These are phyloP conservation scores for Bufo bufo DNA, from an alignment of 2,113 vertebrate genomes.

Conservation along the genomic window DNA sequence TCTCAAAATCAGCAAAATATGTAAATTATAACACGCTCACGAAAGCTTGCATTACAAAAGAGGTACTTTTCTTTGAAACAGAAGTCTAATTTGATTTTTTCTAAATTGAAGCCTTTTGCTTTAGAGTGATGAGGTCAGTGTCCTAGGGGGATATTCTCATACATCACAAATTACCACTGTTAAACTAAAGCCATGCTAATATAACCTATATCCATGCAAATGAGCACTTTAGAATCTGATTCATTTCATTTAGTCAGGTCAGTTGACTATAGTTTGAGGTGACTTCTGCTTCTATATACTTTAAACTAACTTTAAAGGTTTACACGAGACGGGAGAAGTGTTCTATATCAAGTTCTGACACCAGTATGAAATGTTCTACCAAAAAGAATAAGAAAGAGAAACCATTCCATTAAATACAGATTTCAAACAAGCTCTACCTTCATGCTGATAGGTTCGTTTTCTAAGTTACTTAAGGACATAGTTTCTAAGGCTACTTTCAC, in stretches of 20 bases:
- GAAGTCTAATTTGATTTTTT: conserved; percentile 57
- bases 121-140: conserved; percentile 44
- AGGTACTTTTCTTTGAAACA: conserved; percentile 51
- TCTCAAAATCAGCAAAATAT: conserved; percentile 44
- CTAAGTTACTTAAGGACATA: conserved; percentile 1
- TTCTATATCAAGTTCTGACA: not conserved
- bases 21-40: conserved; percentile 45
- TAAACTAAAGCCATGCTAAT: conserved; percentile 58
- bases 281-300: conserved; percentile 47
- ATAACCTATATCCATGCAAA: conserved; percentile 59
- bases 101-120: conserved; percentile 52
- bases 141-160: conserved; percentile 57
- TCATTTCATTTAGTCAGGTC: conserved; percentile 44
- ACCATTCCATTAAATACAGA: not conserved
- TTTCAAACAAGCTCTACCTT: not conserved
- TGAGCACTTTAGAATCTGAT: conserved; percentile 55
- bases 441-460: not conserved
- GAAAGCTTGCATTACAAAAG: conserved; percentile 55
- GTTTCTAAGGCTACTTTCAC: not conserved
- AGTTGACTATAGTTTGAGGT: conserved; percentile 53
- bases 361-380: not conserved
- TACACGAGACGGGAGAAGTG: not conserved
- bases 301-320: conserved; percentile 20
- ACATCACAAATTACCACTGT: conserved; percentile 55
- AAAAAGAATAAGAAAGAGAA: conserved; percentile 13